These are phyloP conservation scores for Eunapius fragilis DNA, from an alignment of 37 sponge, comb jelly and placozoan genomes.

Conservation along the genomic window DNA sequence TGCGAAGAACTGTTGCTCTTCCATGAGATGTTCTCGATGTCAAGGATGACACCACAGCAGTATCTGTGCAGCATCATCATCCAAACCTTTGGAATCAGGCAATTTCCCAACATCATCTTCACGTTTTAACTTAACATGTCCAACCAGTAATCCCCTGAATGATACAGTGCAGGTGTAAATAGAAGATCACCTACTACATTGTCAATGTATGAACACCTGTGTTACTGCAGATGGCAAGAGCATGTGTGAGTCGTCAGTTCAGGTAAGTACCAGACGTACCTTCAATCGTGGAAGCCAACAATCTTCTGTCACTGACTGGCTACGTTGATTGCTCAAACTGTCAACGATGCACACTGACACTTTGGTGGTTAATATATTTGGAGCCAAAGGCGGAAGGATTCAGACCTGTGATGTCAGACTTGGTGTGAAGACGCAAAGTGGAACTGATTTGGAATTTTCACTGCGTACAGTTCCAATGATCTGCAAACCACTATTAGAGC, in stretches of 20 bases:
- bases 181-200: background rate
- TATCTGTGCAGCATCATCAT: no score
- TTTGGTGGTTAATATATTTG: slow-evolving; percentile 16
- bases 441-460: background rate
- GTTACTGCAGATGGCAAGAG: slow-evolving; percentile 10
- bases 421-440: background rate
- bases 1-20: no score
- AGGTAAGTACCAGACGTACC: background rate
- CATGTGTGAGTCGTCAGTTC: slow-evolving; percentile 1
- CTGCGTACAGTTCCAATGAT: background rate
- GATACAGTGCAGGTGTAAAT: no score
- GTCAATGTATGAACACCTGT: background rate
- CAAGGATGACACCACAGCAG: no score
- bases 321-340: background rate
- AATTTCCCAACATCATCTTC: no score
- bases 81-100: no score
- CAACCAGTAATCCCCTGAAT: no score
- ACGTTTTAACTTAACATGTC: no score
- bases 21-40: no score
- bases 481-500: background rate
- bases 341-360: background rate
- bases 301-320: slow-evolving; percentile 22
- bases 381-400: background rate
- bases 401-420: background rate
- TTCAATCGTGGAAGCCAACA: slow-evolving; percentile 36